Evolutionary conservation across 1,140 invertebrate species (phyloP), one percentile per base, ranked within the genome.

Genomic region (Euschistus heros): DNA sequence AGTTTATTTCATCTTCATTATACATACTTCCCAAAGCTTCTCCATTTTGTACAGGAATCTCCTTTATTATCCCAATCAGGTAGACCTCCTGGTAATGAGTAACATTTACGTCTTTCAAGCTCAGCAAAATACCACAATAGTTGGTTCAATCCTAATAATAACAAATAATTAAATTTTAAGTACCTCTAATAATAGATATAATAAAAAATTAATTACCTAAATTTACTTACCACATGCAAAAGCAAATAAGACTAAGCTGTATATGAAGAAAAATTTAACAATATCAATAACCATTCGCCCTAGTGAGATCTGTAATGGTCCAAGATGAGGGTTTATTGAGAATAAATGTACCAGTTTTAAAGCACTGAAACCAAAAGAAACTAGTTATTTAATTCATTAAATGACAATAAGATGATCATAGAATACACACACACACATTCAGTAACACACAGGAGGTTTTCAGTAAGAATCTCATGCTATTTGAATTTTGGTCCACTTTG

Each of bases 71-170:
- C 81, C 81, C 85, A 88, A 68, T 86, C 82, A 1, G 85, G 79
- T 44, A 81, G 71, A 5, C 80, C 83, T 18, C 75, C 79, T 0
- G 80, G 79, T 26, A 82, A 71, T 46, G 75, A 77, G 71, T 86
- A 86, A 75, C 90, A 93, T 71, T 89, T 88, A 69, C 82, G 75
- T 68, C 82, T 83, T 74, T 92, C 86, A 70, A 90, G 75, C 67
- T 90, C 85, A 18, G 91, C 87, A 74, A 92, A 94, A 74, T 94
- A 94, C 90, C 91, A 94, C 44, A 93, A 77, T 24, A 95, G 74
- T 74, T 94, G 91, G 74, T 94, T 94, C 42, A 94, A 74, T 33
- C 82, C 80, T 81, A 70, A 6, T n/a, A n/a, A n/a, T n/a, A n/a
- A n/a, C n/a, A n/a, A n/a, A 37, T 10, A 37, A 37, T 37, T 6